These are phyloP conservation scores for Porites australiensis DNA, from an alignment of 64 coral and sea anemone genomes.

Conservation along the genomic window DNA sequence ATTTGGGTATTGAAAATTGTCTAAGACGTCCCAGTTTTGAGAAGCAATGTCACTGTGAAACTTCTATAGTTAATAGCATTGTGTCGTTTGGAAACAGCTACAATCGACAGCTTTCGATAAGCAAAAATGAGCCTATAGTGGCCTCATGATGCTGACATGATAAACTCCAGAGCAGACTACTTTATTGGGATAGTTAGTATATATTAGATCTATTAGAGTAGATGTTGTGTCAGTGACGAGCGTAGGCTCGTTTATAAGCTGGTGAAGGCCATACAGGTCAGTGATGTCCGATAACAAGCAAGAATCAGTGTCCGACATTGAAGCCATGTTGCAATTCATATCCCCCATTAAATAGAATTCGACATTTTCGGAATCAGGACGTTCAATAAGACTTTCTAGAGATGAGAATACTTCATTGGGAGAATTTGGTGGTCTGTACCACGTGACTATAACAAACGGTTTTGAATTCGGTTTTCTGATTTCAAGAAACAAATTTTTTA, in stretches of 20 bases:
- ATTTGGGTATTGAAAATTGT: too few species aligned
- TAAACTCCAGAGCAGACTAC: conserved; percentile 30
- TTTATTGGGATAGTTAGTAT: conserved; percentile 10
- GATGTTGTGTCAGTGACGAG: conserved; percentile 6
- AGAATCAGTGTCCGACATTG: background rate
- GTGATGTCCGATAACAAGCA: background rate
- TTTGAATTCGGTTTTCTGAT: conserved; percentile 49
- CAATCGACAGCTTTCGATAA: conserved; percentile 31
- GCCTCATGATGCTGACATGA: background rate
- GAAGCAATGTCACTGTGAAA: too few species aligned
- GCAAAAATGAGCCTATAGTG: conserved; percentile 26
- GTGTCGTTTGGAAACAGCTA: background rate
- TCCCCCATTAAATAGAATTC: conserved; percentile 25
- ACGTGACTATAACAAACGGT: conserved; percentile 44
- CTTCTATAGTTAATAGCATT: background rate
- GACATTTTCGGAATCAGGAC: conserved; percentile 22
- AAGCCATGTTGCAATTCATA: conserved; percentile 7
- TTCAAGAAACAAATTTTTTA: conserved; percentile 39
- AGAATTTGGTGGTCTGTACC: conserved; percentile 68
- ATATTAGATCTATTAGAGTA: conserved; percentile 22
- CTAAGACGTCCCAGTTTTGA: too few species aligned
- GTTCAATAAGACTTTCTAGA: conserved; percentile 56
- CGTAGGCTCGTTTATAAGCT: background rate
- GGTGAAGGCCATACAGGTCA: background rate
- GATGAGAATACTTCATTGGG: conserved; percentile 6